phyloP scores from a whole-genome alignment of 2,797 vertebrate genomes.

The Fratercula arctica region DNA sequence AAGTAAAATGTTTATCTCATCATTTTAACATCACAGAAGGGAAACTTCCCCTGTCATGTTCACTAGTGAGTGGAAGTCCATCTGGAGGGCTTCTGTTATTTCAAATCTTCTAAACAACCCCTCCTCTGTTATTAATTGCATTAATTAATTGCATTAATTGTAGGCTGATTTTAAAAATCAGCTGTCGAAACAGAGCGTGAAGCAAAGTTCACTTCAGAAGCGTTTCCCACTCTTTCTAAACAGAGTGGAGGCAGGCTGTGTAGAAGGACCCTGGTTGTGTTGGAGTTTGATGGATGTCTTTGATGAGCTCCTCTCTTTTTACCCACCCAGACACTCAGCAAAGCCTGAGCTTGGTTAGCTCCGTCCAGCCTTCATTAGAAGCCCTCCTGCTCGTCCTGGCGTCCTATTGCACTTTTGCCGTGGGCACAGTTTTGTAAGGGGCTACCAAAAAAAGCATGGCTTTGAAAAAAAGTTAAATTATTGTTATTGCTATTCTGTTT shows the following conservation, averaged over 20 bases:
- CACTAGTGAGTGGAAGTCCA: not conserved
- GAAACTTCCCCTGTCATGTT: not conserved
- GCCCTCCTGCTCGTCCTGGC: not conserved
- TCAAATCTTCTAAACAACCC: not conserved
- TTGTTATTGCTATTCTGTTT: not conserved
- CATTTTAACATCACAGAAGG: not conserved
- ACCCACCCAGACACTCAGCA: not conserved
- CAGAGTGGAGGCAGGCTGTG: rapidly evolving
- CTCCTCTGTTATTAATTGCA: not conserved
- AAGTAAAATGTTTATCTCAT: not conserved
- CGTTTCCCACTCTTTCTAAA: not conserved
- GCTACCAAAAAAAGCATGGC: not conserved
- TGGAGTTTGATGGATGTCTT: not conserved
- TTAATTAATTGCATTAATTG: not conserved
- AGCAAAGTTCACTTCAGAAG: not conserved
- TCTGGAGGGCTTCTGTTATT: not conserved
- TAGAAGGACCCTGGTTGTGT: not conserved
- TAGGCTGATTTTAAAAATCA: not conserved
- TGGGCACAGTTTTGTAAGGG: not conserved
- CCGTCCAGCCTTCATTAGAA: not conserved
- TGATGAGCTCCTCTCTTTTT: not conserved
- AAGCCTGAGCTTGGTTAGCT: not conserved
- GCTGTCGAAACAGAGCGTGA: not conserved
- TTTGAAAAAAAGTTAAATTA: not conserved
- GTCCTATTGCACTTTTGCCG: not conserved